Evolutionary conservation across 2,888 invertebrate genomes (phyloP).

Genomic region (Anodontia alba): DNA sequence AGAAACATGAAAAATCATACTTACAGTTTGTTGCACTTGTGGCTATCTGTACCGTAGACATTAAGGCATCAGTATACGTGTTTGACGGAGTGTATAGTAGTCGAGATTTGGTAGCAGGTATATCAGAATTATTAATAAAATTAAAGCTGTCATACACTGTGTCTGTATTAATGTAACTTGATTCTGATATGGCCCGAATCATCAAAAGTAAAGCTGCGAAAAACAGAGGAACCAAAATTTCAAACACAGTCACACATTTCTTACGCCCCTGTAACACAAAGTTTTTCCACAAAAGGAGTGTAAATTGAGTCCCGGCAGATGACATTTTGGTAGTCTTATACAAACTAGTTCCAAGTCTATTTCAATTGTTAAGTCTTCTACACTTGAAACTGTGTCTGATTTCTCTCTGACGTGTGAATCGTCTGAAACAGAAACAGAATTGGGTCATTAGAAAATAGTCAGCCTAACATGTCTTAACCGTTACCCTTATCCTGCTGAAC

Average conservation of each 20-base stretch:
- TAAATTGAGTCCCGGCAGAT: conserved; percentile 65
- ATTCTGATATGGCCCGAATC: conserved; percentile 55
- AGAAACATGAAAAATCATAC: no score
- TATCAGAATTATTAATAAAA: neutral
- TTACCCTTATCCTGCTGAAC: no score
- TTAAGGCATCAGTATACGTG: conserved; percentile 34
- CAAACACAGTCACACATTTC: conserved; percentile 72
- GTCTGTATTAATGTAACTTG: conserved; percentile 32
- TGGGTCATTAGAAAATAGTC: no score
- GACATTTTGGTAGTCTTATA: conserved; percentile 48
- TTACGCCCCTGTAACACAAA: conserved; percentile 70
- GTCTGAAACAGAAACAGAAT: no score
- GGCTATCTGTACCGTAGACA: conserved; percentile 18
- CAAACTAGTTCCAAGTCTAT: neutral
- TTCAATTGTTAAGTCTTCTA: no score
- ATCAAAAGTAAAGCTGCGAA: conserved; percentile 70
- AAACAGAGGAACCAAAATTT: conserved; percentile 71
- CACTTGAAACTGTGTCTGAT: no score
- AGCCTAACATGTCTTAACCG: no score
- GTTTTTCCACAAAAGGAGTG: conserved; percentile 78
- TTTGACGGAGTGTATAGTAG: conserved; percentile 52
- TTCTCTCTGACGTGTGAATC: no score
- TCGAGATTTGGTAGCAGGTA: conserved; percentile 17
- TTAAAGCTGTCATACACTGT: conserved; percentile 33
- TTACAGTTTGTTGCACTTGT: conserved; percentile 41